Evolutionary conservation across 37 sponge, comb jelly and placozoan species (phyloP).

Genomic region (Cliona cf. orientalis): DNA sequence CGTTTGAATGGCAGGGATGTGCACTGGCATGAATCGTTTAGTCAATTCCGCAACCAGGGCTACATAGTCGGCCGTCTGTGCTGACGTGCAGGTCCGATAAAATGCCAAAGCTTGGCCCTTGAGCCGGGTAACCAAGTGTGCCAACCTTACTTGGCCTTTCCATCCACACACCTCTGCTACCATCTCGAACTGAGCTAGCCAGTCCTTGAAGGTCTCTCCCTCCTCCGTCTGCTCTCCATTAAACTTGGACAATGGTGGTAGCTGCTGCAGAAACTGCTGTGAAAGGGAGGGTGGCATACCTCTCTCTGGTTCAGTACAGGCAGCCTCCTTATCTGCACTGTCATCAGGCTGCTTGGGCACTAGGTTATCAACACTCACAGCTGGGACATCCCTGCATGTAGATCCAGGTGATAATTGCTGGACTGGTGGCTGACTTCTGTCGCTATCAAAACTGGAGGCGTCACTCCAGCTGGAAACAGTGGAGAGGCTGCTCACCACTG

Average conservation of each 20-base stretch:
- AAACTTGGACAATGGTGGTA: conserved; percentile 56
- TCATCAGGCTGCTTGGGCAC: too few species aligned
- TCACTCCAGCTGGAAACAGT: too few species aligned
- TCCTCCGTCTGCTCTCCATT: conserved; percentile 34
- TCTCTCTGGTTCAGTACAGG: background rate
- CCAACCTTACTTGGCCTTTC: conserved; percentile 41
- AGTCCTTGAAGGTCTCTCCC: conserved; percentile 50
- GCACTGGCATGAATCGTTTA: conserved; percentile 53
- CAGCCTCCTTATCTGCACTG: background rate
- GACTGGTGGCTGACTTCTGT: too few species aligned
- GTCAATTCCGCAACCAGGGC: conserved; percentile 38
- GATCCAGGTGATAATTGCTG: too few species aligned
- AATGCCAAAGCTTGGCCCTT: conserved; percentile 49
- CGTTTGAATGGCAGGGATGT: conserved; percentile 30
- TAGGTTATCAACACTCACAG: too few species aligned
- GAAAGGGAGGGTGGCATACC: background rate
- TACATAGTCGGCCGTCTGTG: conserved; percentile 31
- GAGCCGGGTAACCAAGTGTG: conserved; percentile 40
- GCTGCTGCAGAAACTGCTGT: background rate
- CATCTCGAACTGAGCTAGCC: conserved; percentile 59
- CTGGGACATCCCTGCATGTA: background rate
- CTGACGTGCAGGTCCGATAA: conserved; percentile 51
- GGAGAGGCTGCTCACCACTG: too few species aligned
- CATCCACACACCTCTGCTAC: conserved; percentile 44
- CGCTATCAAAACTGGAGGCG: too few species aligned